Conservation (phyloP, 2,888 invertebrate genomes). For the Chymomyza caudatula region DNA sequence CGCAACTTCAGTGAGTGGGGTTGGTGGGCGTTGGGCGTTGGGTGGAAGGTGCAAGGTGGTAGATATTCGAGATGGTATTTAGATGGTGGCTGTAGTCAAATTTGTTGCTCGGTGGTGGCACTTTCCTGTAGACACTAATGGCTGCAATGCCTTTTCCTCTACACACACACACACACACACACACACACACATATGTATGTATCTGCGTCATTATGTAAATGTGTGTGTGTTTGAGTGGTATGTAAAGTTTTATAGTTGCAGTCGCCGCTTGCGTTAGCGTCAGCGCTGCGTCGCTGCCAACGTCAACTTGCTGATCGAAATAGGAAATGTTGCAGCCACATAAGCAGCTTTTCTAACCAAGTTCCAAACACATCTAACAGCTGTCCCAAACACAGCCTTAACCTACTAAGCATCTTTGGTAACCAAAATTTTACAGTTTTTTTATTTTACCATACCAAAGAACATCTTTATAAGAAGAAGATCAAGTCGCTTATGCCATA, state of each 20-base stretch:
- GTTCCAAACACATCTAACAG: not conserved
- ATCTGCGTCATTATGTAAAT: not conserved
- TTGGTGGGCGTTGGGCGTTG: constrained; percentile 4
- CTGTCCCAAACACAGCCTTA: too few species aligned
- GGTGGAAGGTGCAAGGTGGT: not conserved
- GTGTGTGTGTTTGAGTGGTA: not conserved
- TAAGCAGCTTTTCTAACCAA: not conserved
- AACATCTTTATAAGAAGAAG: too few species aligned
- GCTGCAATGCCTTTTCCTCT: constrained; percentile 18
- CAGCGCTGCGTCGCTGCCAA: not conserved
- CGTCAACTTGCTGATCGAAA: not conserved
- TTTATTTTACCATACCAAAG: too few species aligned
- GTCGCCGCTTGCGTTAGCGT: not conserved
- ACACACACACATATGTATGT: constrained; percentile 9
- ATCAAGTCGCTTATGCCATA: too few species aligned
- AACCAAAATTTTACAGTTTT: too few species aligned
- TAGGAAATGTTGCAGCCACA: not conserved
- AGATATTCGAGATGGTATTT: not conserved
- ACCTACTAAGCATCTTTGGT: too few species aligned
- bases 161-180: constrained; percentile 27
- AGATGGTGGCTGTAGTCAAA: not conserved
- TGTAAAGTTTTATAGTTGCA: not conserved
- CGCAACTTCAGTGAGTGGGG: constrained; percentile 13
- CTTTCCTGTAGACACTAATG: constrained; percentile 25
- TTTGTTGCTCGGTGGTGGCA: not conserved